These are phyloP conservation scores for Platorchestia sp. DNA, from an alignment of 1,140 invertebrate species.

Conservation along the genomic window DNA sequence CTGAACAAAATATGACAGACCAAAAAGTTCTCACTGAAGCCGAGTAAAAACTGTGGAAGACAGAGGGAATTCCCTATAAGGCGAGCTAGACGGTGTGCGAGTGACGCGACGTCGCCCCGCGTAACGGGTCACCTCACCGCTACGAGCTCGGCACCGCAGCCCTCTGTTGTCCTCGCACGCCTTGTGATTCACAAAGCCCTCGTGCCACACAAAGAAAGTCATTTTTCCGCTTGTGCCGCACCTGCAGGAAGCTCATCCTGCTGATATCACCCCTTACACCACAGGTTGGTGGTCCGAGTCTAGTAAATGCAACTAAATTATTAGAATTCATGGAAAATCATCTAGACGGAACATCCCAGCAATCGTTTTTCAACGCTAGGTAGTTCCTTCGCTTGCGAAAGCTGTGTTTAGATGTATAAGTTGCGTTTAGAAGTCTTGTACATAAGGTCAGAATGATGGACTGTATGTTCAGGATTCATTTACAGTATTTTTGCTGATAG, in stretches of 20 bases:
- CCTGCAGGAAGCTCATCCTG: not conserved
- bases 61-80: not conserved
- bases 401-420: no score
- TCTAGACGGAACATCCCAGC: no score
- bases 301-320: no score
- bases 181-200: not conserved
- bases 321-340: no score
- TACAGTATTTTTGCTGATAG: no score
- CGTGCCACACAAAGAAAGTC: not conserved
- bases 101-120: no score
- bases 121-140: not conserved
- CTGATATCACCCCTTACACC: not conserved
- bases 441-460: no score
- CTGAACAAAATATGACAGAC: not conserved
- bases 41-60: not conserved
- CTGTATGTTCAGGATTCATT: no score
- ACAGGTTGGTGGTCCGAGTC: not conserved
- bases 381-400: no score
- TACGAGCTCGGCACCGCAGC: not conserved
- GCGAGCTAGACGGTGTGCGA: not conserved
- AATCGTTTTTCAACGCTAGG: no score
- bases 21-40: not conserved
- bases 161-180: not conserved
- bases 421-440: no score
- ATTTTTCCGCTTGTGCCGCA: not conserved